Base-by-base conservation (phyloP, 1,140 invertebrate genomes). In the Bombus breviceps region DNA sequence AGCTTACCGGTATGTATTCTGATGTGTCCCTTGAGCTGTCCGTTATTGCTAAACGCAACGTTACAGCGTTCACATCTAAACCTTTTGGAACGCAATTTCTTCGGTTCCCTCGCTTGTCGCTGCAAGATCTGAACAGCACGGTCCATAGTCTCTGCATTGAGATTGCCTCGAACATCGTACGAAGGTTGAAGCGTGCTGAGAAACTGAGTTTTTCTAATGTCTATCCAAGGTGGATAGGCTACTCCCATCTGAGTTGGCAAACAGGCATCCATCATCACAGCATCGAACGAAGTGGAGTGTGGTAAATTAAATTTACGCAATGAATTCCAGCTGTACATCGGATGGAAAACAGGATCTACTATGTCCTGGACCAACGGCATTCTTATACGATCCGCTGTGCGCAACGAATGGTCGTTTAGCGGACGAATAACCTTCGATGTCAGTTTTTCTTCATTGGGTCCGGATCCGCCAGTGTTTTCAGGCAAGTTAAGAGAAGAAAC, bases 21-120 rank as follows among this genome's bases (percentile, higher is more conserved):
- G 28, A 98, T 96, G 92, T 99, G 98, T 81, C 98, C 98, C 93
- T 98, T 98, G 0, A 99, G 95, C 92, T 99, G 98, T 1, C 98
- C 98, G 93, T 98, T 98, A 93, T 99, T 99, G 57, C 98, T 98
- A 92, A 99, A 99, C 0, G 97, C 98, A 0, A 98, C 98, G 83
- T 98, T 96, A 92, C 98, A 99, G 91, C 98, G 97, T 0, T 97
- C 97, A 93, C 98, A 99, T 86, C 97, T 97, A 93, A 98, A 99
- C 89, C 98, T 98, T 93, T 99, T 99, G 0, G 98, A 98, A 10
- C 98, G 95, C 88, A 98, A 96, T 91, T 98, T 98, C 83, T 97
- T 96, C 0, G 93, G 88, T 34, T 94, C 92, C 5, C 93, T 95
- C 1, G 91, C 93, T 32, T 95, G 92, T 6, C 92, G 88, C 9